Percentiles rank a stretch among this genome's conserved stretches.
These are phyloP conservation scores for Calcarius lapponicus DNA, from an alignment of 2,797 vertebrate species.

Conservation along the genomic window DNA sequence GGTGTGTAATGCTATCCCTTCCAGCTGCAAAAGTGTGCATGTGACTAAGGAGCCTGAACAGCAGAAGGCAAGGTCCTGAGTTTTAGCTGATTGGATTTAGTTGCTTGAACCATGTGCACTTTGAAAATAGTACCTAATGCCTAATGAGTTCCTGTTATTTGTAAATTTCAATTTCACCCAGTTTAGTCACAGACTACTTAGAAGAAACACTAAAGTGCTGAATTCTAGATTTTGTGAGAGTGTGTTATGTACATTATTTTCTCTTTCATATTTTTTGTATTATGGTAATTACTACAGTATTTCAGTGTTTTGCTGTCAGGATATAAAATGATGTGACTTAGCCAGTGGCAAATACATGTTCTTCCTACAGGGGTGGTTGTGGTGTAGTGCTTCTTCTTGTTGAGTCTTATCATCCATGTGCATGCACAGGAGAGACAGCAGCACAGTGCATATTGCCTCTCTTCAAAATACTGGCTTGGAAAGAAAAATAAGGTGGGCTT, in stretches of 20 bases:
- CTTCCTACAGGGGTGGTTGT: neutral
- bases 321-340: neutral
- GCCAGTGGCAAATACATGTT: neutral
- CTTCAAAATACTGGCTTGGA: neutral
- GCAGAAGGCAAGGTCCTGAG: neutral
- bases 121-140: neutral
- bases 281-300: neutral
- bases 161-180: neutral
- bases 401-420: neutral
- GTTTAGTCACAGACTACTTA: neutral
- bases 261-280: neutral
- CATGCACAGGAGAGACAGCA: neutral
- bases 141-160: slow-evolving; percentile 10
- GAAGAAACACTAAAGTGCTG: neutral
- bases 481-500: neutral
- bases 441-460: neutral
- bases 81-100: neutral
- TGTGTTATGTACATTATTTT: neutral
- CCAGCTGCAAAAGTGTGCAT: neutral
- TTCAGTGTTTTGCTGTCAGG: neutral
- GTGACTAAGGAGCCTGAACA: slow-evolving; percentile 22
- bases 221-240: neutral
- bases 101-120: neutral
- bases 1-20: neutral
- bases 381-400: neutral